Base-by-base conservation (phyloP, 1,140 invertebrate species). In the Drosophila sulfurigaster region DNA sequence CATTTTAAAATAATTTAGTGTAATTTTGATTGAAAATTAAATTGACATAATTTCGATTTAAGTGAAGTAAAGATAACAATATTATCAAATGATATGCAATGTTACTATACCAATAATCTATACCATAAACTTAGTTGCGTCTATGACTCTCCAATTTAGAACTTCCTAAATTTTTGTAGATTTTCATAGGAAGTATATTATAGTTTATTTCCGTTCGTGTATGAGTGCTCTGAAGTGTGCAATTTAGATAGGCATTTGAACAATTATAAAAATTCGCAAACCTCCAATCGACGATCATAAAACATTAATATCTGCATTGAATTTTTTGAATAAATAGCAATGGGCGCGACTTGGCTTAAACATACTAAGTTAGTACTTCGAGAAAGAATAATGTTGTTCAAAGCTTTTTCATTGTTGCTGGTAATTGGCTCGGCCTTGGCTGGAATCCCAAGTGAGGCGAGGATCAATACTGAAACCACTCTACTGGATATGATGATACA, bases 301-400 rank as follows among this genome's bases (percentile, higher is more conserved):
- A 63, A 41, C 46, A 56, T 5, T 1, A 35, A 41, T 25, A 30
- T 32, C 35, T 52, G 32, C 45, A 1, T 25, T 4, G 20, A 8
- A n/a, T 41, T 16, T 25, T 15, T n/a, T 3, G 16, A 35, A 73
- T 73, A 73, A 67, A 70, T 59, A 38, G 28, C 38, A 1, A 16
- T 46, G 1, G 3, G 1, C 7, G 8, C 0, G 28, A 54, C 7
- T 54, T 56, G 38, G 20, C 15, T 45, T 45, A 45, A n/a, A 28
- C 71, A 74, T 6, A 54, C 16, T n/a, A 41, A 52, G 54, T 54
- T 60, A 35, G 25, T 20, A 68, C 35, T 25, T 68, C 30, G 5
- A n/a, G 13, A 16, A 43, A 45, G 15, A 62, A 75, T 8, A 32
- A 75, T 75, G 72, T 69, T 75, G 5, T 41, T 48, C 5, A 63